These are phyloP conservation scores for Zaprionus kolodkinae DNA, from an alignment of 1,140 invertebrate species.

Conservation along the genomic window DNA sequence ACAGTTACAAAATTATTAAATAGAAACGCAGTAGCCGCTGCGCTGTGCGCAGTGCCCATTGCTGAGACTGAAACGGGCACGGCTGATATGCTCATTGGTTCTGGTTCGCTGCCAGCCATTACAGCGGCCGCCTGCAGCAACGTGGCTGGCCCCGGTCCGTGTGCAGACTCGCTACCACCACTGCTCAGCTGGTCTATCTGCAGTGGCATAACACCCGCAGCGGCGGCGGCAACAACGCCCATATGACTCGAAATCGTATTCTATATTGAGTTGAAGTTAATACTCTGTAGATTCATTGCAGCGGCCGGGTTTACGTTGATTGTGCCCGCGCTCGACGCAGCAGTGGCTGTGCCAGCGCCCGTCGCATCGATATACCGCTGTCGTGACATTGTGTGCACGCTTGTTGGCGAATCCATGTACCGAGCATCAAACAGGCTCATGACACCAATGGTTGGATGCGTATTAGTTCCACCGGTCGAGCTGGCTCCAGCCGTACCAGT, in stretches of 20 bases:
- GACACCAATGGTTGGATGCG: constrained; percentile 85
- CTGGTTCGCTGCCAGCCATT: constrained; percentile 63
- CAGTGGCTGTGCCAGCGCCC: constrained; percentile 59
- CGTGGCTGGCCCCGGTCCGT: constrained; percentile 57
- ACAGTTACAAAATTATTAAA: constrained; percentile 78
- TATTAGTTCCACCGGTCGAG: constrained; percentile 57
- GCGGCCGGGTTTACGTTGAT: constrained; percentile 84
- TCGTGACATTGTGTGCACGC: constrained; percentile 84
- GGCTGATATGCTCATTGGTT: constrained; percentile 77
- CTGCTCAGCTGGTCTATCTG: constrained; percentile 45
- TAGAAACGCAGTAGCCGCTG: constrained; percentile 61
- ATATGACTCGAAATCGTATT: constrained; percentile 81
- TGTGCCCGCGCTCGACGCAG: constrained; percentile 68
- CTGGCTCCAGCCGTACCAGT: constrained; percentile 50
- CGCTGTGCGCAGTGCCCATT: constrained; percentile 70
- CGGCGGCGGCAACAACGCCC: constrained; percentile 49
- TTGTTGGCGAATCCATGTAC: constrained; percentile 85
- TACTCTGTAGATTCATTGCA: constrained; percentile 88
- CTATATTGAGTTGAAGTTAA: constrained; percentile 91
- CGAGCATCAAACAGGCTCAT: constrained; percentile 87
- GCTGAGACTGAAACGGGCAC: constrained; percentile 60
- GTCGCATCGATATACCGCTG: constrained; percentile 85
- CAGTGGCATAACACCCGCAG: constrained; percentile 32
- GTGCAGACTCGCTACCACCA: constrained; percentile 32
- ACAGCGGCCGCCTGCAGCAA: constrained; percentile 71